Percentiles rank a stretch among this genome's conserved stretches.
These are phyloP conservation scores for Ditula angustiorana DNA, from an alignment of 2,888 invertebrate genomes.

Conservation along the genomic window DNA sequence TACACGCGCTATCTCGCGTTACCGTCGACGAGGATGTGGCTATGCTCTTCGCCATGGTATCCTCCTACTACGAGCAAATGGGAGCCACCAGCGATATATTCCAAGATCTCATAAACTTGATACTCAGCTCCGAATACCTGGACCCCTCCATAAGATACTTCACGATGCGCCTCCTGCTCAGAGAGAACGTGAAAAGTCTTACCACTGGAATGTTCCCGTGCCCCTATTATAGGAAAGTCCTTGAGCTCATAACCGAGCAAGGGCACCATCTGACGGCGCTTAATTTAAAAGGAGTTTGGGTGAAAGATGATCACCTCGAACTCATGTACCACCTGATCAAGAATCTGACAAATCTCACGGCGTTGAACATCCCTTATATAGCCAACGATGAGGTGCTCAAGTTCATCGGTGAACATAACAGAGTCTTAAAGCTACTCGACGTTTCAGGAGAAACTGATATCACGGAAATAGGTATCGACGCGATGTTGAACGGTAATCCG, in stretches of 20 bases:
- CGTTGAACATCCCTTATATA: constrained; percentile 88
- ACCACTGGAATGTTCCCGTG: constrained; percentile 89
- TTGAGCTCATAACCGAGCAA: constrained; percentile 87
- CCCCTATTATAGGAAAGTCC: constrained; percentile 89
- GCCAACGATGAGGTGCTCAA: constrained; percentile 89
- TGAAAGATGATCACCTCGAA: constrained; percentile 88
- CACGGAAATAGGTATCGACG: constrained; percentile 87
- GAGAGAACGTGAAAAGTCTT: constrained; percentile 87
- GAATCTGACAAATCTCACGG: constrained; percentile 85
- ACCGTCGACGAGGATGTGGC: constrained; percentile 86
- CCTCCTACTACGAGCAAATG: constrained; percentile 85
- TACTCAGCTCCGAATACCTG: constrained; percentile 87
- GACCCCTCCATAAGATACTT: constrained; percentile 89
- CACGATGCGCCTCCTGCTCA: constrained; percentile 87
- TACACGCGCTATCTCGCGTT: constrained; percentile 87
- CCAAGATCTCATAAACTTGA: constrained; percentile 88
- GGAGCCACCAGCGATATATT: constrained; percentile 89
- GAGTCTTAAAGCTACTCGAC: constrained; percentile 86
- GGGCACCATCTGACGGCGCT: constrained; percentile 87
- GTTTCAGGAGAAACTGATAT: constrained; percentile 90
- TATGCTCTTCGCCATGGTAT: constrained; percentile 85
- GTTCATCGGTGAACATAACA: constrained; percentile 84
- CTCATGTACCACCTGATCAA: constrained; percentile 86
- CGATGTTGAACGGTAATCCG: constrained; percentile 82
- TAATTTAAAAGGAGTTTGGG: constrained; percentile 90